phyloP scores from a whole-genome alignment of 2,797 vertebrate species.

The Eulemur coronatus region DNA sequence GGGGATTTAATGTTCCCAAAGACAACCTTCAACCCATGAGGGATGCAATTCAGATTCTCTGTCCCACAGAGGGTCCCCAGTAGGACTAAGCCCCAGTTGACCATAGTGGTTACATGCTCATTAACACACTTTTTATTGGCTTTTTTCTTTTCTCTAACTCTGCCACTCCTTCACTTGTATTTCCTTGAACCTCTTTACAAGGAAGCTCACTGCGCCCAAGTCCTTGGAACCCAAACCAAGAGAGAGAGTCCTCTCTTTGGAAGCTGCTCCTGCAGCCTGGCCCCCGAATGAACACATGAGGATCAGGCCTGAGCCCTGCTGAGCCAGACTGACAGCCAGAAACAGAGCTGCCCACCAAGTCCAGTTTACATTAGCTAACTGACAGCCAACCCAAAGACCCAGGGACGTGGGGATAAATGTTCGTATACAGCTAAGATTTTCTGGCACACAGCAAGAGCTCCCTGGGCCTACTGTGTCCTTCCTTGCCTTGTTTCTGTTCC shows the following conservation, averaged over 20 bases:
- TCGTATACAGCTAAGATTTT: neutral
- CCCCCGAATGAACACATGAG: neutral
- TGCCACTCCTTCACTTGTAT: neutral
- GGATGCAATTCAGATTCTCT: neutral
- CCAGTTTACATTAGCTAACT: neutral
- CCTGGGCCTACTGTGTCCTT: neutral
- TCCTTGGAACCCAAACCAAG: neutral
- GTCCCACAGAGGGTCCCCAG: neutral
- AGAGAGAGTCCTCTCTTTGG: neutral
- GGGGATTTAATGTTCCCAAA: neutral
- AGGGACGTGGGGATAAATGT: neutral
- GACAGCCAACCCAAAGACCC: neutral
- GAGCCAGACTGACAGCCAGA: neutral
- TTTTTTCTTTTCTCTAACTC: neutral
- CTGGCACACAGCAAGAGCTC: neutral
- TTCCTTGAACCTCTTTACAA: neutral
- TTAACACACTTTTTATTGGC: neutral
- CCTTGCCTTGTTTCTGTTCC: neutral
- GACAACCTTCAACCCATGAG: neutral
- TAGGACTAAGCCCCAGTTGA: neutral
- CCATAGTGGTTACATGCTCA: neutral
- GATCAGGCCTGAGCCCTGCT: neutral
- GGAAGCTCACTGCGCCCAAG: neutral
- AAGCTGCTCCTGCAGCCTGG: neutral
- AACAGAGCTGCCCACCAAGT: neutral